Percentiles rank a stretch among this genome's conserved stretches.
phyloP scores from a whole-genome alignment of 2,797 vertebrate species.

The Sparidentex hasta region DNA sequence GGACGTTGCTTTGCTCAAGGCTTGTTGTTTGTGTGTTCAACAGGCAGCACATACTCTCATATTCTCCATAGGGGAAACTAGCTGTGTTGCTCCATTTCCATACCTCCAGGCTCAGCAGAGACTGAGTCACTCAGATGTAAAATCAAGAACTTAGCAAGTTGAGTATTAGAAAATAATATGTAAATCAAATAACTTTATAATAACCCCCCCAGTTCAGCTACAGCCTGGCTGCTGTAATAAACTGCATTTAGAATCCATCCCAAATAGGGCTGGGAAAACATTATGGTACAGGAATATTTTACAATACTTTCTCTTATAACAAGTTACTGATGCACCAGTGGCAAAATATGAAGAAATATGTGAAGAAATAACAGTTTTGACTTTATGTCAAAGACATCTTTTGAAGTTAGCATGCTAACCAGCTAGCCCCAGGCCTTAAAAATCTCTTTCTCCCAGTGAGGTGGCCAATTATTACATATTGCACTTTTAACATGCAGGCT shows the following conservation, averaged over 20 bases:
- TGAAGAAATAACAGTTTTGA: too few relatives aligned
- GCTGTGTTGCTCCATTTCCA: slow-evolving; percentile 56
- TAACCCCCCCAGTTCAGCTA: slow-evolving; percentile 1
- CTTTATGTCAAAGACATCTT: too few relatives aligned
- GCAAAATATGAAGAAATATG: too few relatives aligned
- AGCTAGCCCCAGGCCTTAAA: too few relatives aligned
- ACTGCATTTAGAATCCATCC: slow-evolving; percentile 6
- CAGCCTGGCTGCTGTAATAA: slow-evolving; percentile 11
- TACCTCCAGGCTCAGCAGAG: slow-evolving; percentile 64
- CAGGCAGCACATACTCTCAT: slow-evolving; percentile 56
- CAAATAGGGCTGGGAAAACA: neutral
- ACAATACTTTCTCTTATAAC: too few relatives aligned
- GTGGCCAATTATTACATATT: too few relatives aligned
- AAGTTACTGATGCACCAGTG: too few relatives aligned
- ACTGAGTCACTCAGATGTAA: slow-evolving; percentile 74
- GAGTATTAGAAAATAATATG: slow-evolving; percentile 41
- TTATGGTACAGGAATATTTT: too few relatives aligned
- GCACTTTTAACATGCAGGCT: too few relatives aligned
- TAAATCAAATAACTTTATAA: slow-evolving; percentile 40
- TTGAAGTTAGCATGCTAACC: too few relatives aligned
- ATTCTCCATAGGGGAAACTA: slow-evolving; percentile 57
- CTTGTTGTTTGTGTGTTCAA: slow-evolving; percentile 68
- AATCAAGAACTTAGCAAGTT: slow-evolving; percentile 61
- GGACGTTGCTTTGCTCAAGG: slow-evolving; percentile 51
- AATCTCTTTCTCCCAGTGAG: too few relatives aligned